Conservation (phyloP, 2,797 vertebrate genomes). For the Mus caroli region DNA sequence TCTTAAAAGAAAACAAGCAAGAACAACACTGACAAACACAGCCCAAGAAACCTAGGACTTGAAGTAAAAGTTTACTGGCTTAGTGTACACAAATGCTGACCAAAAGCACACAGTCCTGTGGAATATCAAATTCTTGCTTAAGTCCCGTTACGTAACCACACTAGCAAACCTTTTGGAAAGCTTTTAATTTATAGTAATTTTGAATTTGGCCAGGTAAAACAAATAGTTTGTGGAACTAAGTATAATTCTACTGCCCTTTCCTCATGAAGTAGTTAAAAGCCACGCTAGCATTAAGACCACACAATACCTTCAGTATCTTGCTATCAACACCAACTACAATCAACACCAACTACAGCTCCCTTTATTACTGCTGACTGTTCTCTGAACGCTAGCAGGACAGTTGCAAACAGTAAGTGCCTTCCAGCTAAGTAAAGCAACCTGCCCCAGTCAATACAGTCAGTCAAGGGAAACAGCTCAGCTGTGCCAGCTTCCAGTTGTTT, state of each 20-base stretch:
- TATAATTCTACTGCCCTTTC: background rate
- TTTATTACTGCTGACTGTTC: conserved; percentile 54
- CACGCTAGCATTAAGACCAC: conserved; percentile 32
- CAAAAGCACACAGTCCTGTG: background rate
- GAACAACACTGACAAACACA: background rate
- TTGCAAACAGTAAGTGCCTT: conserved; percentile 35
- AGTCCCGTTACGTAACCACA: background rate
- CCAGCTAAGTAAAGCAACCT: conserved; percentile 55
- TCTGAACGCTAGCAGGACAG: background rate
- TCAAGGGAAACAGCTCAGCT: conserved; percentile 46
- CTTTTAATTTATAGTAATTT: conserved; percentile 56
- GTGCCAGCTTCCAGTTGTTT: conserved; percentile 26
- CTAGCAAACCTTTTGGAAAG: conserved; percentile 11
- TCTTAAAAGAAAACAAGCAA: background rate
- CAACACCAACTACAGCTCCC: background rate
- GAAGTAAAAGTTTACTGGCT: conserved; percentile 37
- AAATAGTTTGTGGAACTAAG: conserved; percentile 58
- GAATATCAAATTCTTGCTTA: conserved; percentile 43
- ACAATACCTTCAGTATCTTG: conserved; percentile 12
- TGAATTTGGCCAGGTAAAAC: conserved; percentile 22
- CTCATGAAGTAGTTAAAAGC: conserved; percentile 57
- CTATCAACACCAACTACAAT: conserved; percentile 36
- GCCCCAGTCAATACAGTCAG: background rate
- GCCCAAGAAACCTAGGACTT: conserved; percentile 30
- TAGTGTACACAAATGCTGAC: conserved; percentile 52